These are phyloP conservation scores for Cryptoleucopteryx plumbea DNA, from an alignment of 2,113 vertebrate species.

Conservation along the genomic window DNA sequence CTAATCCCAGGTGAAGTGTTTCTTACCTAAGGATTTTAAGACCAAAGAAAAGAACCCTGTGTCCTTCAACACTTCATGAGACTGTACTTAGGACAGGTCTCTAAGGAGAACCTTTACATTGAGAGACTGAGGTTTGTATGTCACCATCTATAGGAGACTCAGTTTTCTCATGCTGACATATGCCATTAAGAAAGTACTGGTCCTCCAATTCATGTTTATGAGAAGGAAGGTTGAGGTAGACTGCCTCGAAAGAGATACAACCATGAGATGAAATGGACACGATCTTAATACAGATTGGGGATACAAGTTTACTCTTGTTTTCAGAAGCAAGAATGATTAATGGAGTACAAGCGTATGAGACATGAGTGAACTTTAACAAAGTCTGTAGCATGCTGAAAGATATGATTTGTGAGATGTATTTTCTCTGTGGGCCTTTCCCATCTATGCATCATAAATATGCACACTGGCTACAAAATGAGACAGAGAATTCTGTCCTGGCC, in stretches of 20 bases:
- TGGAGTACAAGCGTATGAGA: neutral
- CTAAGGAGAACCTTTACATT: neutral
- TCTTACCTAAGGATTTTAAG: neutral
- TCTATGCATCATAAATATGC: neutral
- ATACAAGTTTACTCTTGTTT: neutral
- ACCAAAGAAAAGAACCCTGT: neutral
- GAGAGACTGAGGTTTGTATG: neutral
- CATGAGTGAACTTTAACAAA: slow-evolving; percentile 37
- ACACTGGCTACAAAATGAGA: neutral
- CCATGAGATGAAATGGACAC: neutral
- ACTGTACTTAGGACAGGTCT: neutral
- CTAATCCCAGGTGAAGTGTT: neutral
- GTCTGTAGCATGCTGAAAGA: neutral
- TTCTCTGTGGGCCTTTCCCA: neutral
- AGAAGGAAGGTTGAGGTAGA: neutral
- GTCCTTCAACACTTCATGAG: neutral
- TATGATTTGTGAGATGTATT: slow-evolving; percentile 16
- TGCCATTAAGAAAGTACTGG: neutral
- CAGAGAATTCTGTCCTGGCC: neutral
- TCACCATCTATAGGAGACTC: neutral
- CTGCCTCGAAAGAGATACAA: neutral
- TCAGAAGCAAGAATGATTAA: slow-evolving; percentile 34
- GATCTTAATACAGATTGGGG: neutral
- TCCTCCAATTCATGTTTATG: neutral
- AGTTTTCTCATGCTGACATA: neutral